A percentile compares a stretch with the other conserved stretches of the same genome.
These are phyloP conservation scores for Euglossa dilemma DNA, from an alignment of 1,140 invertebrate genomes.

Conservation along the genomic window DNA sequence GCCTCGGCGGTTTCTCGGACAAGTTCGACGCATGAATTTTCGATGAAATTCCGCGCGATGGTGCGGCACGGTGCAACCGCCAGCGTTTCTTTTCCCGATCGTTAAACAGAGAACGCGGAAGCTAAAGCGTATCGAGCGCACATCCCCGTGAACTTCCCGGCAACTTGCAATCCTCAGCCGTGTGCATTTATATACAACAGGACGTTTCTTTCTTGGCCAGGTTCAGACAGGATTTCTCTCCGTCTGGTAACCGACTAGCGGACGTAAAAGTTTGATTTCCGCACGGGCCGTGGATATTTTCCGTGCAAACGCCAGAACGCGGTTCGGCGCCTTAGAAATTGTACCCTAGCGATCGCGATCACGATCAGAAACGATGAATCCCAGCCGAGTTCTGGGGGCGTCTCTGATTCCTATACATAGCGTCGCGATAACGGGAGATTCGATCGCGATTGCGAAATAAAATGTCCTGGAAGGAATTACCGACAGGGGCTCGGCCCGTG, in stretches of 20 bases:
- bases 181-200: neutral
- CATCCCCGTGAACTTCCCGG: neutral
- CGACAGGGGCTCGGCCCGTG: neutral
- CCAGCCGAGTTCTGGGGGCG: neutral
- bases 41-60: neutral
- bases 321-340: neutral
- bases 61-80: too few relatives aligned
- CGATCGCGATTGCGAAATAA: neutral
- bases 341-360: neutral
- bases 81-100: neutral
- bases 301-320: neutral
- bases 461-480: neutral
- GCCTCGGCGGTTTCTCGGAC: neutral
- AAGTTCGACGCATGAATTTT: neutral
- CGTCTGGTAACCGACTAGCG: neutral
- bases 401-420: constrained; percentile 26
- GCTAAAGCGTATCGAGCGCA: neutral
- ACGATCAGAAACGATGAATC: neutral
- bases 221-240: neutral
- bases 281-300: neutral
- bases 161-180: neutral
- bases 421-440: neutral
- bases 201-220: neutral
- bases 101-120: neutral
- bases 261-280: constrained; percentile 18